A percentile compares a stretch with the other conserved stretches of the same genome.
phyloP scores from a whole-genome alignment of 2,888 invertebrate species.

The Drosophila sordidula region DNA sequence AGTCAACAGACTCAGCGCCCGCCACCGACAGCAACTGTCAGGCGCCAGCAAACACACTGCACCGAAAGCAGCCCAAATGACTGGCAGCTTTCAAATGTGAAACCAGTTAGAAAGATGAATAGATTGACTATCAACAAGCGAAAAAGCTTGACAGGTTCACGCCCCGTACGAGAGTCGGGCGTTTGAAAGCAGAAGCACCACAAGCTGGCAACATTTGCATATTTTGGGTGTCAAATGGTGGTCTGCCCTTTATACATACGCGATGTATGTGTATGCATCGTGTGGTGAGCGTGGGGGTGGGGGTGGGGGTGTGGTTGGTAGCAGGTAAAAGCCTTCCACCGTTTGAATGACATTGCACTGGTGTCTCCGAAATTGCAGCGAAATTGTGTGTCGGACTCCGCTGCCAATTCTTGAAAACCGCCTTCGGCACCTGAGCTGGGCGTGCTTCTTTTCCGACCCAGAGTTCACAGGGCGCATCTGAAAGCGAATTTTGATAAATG shows the following conservation, averaged over 20 bases:
- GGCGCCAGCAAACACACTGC: slow-evolving; percentile 23
- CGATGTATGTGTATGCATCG: slow-evolving; percentile 13
- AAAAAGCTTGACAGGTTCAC: slow-evolving; percentile 70
- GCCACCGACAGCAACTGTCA: slow-evolving; percentile 2
- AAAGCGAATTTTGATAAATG: slow-evolving; percentile 74
- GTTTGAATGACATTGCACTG: slow-evolving; percentile 65
- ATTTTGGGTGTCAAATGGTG: slow-evolving; percentile 58
- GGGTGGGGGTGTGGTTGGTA: too few species aligned
- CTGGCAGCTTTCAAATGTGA: slow-evolving; percentile 76
- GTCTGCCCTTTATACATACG: slow-evolving; percentile 14
- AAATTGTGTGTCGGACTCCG: slow-evolving; percentile 44
- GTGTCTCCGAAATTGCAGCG: slow-evolving; percentile 57
- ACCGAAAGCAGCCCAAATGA: slow-evolving; percentile 42
- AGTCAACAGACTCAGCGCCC: slow-evolving; percentile 67
- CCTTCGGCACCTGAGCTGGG: slow-evolving; percentile 24
- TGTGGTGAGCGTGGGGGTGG: neutral
- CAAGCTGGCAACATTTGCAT: slow-evolving; percentile 50
- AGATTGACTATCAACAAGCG: slow-evolving; percentile 80
- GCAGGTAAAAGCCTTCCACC: slow-evolving; percentile 53
- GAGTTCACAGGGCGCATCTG: slow-evolving; percentile 15
- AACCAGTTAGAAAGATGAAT: slow-evolving; percentile 76
- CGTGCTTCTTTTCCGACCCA: slow-evolving; percentile 8
- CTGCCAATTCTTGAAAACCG: slow-evolving; percentile 19
- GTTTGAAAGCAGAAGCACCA: slow-evolving; percentile 11
- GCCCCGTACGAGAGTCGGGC: slow-evolving; percentile 23